A percentile compares a stretch with the other conserved stretches of the same genome.
Evolutionary conservation across 2,888 invertebrate genomes (phyloP).

Genomic region (Lochmaea capreae): DNA sequence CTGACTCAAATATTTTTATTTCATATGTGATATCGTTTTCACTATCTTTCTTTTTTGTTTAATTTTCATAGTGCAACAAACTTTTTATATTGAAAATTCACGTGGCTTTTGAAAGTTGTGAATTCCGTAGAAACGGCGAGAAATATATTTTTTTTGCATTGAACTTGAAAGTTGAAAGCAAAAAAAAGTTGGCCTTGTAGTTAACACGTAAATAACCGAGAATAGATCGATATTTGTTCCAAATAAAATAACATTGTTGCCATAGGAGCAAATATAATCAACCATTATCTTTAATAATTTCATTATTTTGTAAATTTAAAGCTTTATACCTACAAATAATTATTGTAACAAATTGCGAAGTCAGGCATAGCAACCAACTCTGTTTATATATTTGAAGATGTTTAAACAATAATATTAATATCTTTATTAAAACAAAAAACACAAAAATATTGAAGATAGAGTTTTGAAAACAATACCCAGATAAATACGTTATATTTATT

Average conservation of each 20-base stretch:
- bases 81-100: too few relatives aligned
- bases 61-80: too few relatives aligned
- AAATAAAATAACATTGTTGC: neutral
- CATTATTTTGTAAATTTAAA: too few relatives aligned
- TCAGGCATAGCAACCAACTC: slow-evolving; percentile 8
- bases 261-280: neutral
- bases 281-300: too few relatives aligned
- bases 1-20: too few relatives aligned
- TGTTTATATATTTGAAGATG: neutral
- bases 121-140: too few relatives aligned
- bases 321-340: neutral
- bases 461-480: slow-evolving; percentile 11
- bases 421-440: slow-evolving; percentile 1
- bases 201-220: too few relatives aligned
- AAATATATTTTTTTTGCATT: neutral
- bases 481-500: slow-evolving; percentile 13
- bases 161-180: neutral
- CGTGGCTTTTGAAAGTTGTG: too few relatives aligned
- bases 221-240: neutral
- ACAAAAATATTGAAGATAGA: slow-evolving; percentile 4
- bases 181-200: too few relatives aligned
- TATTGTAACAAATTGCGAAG: neutral
- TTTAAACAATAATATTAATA: slow-evolving; percentile 15
- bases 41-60: too few relatives aligned
- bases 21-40: too few relatives aligned